phyloP scores from a whole-genome alignment of 2,797 vertebrate species.

The Pantherophis vulpinus region DNA sequence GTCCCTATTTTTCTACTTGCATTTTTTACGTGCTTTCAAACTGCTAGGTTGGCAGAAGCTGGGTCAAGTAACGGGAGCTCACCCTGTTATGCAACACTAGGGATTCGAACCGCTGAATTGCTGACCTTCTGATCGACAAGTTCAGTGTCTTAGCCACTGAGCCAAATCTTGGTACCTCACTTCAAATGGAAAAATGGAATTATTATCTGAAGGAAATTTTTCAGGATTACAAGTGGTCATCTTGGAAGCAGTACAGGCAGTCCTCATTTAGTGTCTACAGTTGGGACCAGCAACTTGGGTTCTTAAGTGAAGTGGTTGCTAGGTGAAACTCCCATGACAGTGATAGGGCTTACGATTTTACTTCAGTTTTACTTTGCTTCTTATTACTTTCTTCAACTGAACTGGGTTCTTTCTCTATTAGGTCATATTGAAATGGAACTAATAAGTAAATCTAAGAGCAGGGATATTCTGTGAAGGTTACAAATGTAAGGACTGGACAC shows the following conservation, averaged over 20 bases:
- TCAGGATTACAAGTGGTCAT: too few species aligned
- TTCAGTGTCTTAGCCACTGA: too few species aligned
- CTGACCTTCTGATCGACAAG: too few species aligned
- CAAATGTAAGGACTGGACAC: background rate
- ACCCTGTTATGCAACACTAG: too few species aligned
- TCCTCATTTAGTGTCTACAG: background rate
- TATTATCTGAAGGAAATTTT: background rate
- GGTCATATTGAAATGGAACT: background rate
- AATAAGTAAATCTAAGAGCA: background rate
- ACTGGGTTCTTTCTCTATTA: background rate
- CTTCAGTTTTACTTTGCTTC: background rate
- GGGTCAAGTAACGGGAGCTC: too few species aligned
- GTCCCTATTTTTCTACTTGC: too few species aligned
- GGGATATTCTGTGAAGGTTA: background rate
- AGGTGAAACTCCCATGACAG: background rate
- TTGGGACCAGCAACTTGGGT: background rate
- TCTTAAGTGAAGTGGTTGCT: background rate
- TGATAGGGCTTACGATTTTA: background rate
- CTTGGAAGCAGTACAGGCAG: background rate
- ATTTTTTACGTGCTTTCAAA: too few species aligned
- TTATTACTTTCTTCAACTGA: background rate
- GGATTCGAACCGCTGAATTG: too few species aligned
- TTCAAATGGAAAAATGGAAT: background rate
- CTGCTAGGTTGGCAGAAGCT: too few species aligned
- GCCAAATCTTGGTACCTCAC: background rate